Evolutionary conservation across 2,797 vertebrate species (phyloP), one percentile per base, ranked within the genome.

Genomic region (Bryconaethiops microstoma): DNA sequence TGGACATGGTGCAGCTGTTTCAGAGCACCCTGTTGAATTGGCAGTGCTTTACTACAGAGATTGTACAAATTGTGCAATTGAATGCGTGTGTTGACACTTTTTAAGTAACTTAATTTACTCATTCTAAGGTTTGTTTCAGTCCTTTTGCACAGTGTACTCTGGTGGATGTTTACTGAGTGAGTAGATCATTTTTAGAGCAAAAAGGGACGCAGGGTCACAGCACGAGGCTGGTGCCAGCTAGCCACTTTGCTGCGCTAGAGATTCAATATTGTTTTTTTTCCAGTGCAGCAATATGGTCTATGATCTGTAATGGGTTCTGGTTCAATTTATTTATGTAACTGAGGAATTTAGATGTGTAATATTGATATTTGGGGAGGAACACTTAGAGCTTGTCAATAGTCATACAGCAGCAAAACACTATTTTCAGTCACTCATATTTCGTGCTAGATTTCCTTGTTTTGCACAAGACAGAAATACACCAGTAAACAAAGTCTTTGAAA

Each of bases 311-410:
- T 69, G 70, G 25, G 8, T 68, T 60, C 57, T 68, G 62, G 25
- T 25, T 40, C 0, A 71, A 35, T 74, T 25, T 2, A 54, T 16
- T 68, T 74, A 73, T 59, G 50, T 74, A 54, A 69, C 12, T 45
- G 50, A 45, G 68, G 59, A 8, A 35, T 60, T 54, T 23, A 10
- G 68, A 68, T 35, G 40, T 68, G n/a, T 69, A 62, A 25, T 74
- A 84, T 79, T 82, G 83, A 85, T 79, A 60, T 79, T 79, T 68
- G 23, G 29, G 52, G 17, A 78, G 59, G 59, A 50, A 50, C 71
- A 57, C 25, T 75, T 45, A 74, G 54, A 45, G 40, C 59, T n/a
- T 21, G 54, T 78, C 79, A 42, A 69, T 78, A 70, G 21, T 70
- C 14, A 75, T 72, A 29, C 35, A 35, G 4, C 35, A 35, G 35